A percentile compares a stretch with the other conserved stretches of the same genome.
Conservation (phyloP, 2,113 vertebrate genomes). For the Semnornis frantzii region DNA sequence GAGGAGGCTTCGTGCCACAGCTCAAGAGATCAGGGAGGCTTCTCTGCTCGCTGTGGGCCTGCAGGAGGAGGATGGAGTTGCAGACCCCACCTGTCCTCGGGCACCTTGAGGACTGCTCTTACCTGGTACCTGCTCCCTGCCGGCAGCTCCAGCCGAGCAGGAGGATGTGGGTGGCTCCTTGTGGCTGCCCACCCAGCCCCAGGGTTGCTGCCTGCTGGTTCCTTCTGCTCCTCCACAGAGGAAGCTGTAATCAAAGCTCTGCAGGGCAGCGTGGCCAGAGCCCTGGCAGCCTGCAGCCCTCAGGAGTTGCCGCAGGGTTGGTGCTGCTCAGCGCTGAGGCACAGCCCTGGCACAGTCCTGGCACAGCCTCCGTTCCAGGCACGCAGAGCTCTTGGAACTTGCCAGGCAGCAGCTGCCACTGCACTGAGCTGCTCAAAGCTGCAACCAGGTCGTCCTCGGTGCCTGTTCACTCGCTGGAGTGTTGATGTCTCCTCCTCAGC, state of each 20-base stretch:
- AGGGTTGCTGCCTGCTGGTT: fast-evolving
- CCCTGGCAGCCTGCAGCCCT: fast-evolving
- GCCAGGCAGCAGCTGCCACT: background rate
- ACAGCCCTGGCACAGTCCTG: too few species aligned
- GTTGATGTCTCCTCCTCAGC: fast-evolving
- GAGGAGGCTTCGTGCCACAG: background rate
- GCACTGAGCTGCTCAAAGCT: background rate
- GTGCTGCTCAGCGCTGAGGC: background rate
- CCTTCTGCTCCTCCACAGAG: background rate
- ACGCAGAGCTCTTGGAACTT: fast-evolving
- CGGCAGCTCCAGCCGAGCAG: background rate
- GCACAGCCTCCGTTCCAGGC: background rate
- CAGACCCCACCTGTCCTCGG: background rate
- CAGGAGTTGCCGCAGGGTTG: background rate
- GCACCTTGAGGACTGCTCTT: background rate
- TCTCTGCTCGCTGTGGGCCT: background rate
- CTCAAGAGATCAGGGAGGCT: background rate
- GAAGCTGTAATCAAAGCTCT: background rate
- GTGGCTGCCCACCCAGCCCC: background rate
- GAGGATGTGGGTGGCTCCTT: background rate
- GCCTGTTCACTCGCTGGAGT: fast-evolving
- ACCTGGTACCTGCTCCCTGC: background rate
- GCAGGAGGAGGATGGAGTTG: background rate
- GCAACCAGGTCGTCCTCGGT: fast-evolving
- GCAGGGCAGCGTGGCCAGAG: fast-evolving